A percentile compares a stretch with the other conserved stretches of the same genome.
Evolutionary conservation across 2,888 invertebrate genomes (phyloP).

Genomic region (Molorchus minor): DNA sequence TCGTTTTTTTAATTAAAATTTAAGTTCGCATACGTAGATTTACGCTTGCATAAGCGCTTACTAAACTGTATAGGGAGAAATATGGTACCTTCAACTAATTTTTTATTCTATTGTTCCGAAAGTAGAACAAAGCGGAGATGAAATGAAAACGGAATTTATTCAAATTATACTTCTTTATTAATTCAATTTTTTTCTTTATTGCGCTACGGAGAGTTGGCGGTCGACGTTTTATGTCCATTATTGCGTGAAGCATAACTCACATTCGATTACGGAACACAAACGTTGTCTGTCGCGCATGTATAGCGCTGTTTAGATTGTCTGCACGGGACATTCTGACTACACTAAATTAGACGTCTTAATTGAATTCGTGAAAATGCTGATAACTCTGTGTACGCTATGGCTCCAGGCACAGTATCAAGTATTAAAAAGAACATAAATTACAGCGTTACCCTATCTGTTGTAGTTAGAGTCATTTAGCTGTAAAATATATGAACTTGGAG

Average conservation of each 20-base stretch:
- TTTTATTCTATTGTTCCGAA: background rate
- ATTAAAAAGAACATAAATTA: slow-evolving; percentile 38
- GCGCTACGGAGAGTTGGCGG: background rate
- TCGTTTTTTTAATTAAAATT: too few relatives aligned
- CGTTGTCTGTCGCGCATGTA: slow-evolving; percentile 25
- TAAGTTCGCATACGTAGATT: too few relatives aligned
- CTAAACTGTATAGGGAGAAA: background rate
- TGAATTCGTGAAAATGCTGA: slow-evolving; percentile 37
- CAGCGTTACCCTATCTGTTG: slow-evolving; percentile 31
- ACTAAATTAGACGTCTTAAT: slow-evolving; percentile 38
- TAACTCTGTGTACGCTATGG: slow-evolving; percentile 29
- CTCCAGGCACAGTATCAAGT: slow-evolving; percentile 28
- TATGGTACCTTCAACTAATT: background rate
- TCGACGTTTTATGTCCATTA: slow-evolving; percentile 6
- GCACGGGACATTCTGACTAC: slow-evolving; percentile 27
- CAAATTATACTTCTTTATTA: slow-evolving; percentile 18
- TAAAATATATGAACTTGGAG: slow-evolving; percentile 28
- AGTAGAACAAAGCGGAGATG: background rate
- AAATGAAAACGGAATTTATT: slow-evolving; percentile 7
- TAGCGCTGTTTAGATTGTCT: slow-evolving; percentile 27
- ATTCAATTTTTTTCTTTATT: slow-evolving; percentile 2
- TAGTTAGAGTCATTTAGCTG: slow-evolving; percentile 27
- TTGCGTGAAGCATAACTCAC: slow-evolving; percentile 27
- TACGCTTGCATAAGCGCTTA: background rate
- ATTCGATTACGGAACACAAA: slow-evolving; percentile 29